A percentile compares a stretch with the other conserved stretches of the same genome.
Conservation (phyloP, 2,888 invertebrate species). For the Lucinisca nassula region DNA sequence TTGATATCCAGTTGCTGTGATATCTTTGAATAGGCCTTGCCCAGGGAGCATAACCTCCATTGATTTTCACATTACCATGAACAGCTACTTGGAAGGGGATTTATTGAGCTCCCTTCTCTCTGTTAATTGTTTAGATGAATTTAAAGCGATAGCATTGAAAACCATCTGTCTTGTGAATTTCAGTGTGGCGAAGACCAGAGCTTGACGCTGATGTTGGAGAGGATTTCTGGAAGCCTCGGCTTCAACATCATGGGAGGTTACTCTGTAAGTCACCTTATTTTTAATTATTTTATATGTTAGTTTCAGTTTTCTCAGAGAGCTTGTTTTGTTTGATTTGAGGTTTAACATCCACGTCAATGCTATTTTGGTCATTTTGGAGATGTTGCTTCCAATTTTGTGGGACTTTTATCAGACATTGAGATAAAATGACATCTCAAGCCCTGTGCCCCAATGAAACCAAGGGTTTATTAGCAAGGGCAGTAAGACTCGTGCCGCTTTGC, state of each 20-base stretch:
- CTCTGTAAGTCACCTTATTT: constrained; percentile 70
- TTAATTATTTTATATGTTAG: neutral
- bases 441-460: too few relatives aligned
- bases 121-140: constrained; percentile 52
- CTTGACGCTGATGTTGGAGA: constrained; percentile 73
- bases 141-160: constrained; percentile 27
- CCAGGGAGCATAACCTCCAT: neutral
- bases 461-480: too few relatives aligned
- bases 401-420: too few relatives aligned
- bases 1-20: neutral
- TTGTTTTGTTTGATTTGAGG: too few relatives aligned
- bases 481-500: too few relatives aligned
- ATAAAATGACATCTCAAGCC: too few relatives aligned
- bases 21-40: neutral
- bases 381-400: too few relatives aligned
- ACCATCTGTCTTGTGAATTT: constrained; percentile 63
- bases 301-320: too few relatives aligned
- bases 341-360: too few relatives aligned
- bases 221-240: constrained; percentile 78
- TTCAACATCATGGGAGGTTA: constrained; percentile 84
- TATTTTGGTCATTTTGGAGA: too few relatives aligned
- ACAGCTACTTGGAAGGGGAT: neutral
- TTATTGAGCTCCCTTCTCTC: constrained; percentile 5
- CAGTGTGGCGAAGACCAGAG: constrained; percentile 71
- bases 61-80: constrained; percentile 37